These are phyloP conservation scores for Tenualosa ilisha DNA, from an alignment of 2,797 vertebrate species.

Conservation along the genomic window DNA sequence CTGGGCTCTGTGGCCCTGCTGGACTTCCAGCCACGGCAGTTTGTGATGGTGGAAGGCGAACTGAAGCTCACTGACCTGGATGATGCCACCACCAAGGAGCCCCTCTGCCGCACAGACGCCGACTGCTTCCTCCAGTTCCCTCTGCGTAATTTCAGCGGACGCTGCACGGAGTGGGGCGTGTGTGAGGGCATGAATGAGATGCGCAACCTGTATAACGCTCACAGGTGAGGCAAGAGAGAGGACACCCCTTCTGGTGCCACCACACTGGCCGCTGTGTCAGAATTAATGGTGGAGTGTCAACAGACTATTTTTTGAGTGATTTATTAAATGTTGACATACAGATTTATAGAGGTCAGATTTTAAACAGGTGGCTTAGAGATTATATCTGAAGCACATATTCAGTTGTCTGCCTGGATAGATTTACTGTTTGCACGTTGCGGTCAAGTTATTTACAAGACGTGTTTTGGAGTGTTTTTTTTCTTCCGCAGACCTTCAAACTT, in stretches of 20 bases:
- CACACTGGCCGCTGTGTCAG: conserved; percentile 38
- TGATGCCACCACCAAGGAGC: conserved; percentile 79
- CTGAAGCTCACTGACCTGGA: conserved; percentile 92
- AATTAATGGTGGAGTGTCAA: background rate
- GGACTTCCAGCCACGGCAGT: conserved; percentile 93
- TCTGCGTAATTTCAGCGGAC: conserved; percentile 78
- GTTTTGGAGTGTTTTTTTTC: background rate
- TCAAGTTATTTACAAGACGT: background rate
- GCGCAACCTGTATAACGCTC: conserved; percentile 91
- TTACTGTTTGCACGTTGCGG: conserved; percentile 1
- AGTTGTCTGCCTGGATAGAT: background rate
- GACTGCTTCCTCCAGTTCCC: conserved; percentile 86
- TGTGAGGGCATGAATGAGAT: conserved; percentile 86
- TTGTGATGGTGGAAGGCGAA: conserved; percentile 84
- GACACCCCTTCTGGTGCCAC: conserved; percentile 35
- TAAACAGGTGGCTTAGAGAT: background rate
- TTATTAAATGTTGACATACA: background rate
- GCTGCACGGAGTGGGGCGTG: conserved; percentile 70
- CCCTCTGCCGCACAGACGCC: conserved; percentile 68
- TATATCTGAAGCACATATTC: background rate
- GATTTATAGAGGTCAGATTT: background rate
- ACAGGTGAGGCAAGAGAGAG: conserved; percentile 73
- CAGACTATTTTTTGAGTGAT: background rate
- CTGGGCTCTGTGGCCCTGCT: conserved; percentile 87
- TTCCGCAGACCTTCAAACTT: background rate